phyloP scores from a whole-genome alignment of 1,140 invertebrate species.

The Bombus soroeensis region DNA sequence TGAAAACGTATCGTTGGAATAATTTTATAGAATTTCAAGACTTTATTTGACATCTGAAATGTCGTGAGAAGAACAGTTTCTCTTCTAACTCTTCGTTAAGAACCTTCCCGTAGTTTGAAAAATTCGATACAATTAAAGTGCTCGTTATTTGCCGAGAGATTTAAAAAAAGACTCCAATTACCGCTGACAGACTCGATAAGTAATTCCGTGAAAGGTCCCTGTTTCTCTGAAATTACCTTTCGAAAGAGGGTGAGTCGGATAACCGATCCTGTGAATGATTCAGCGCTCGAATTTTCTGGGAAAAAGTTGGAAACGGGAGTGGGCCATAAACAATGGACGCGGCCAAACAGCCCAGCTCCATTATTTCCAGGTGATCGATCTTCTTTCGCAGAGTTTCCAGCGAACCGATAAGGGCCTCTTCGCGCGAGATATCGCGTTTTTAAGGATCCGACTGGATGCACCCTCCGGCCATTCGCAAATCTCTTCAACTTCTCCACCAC shows the following conservation, averaged over 20 bases:
- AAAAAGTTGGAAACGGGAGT: background rate
- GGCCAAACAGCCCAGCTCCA: slow-evolving; percentile 15
- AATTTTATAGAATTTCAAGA: background rate
- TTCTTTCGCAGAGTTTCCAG: slow-evolving; percentile 9
- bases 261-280: slow-evolving; percentile 2
- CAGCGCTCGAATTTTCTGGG: background rate
- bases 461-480: background rate
- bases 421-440: slow-evolving; percentile 26
- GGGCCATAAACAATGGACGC: slow-evolving; percentile 43
- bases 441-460: background rate
- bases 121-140: slow-evolving; percentile 17
- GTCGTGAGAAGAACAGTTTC: too few species aligned
- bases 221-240: background rate
- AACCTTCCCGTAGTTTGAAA: background rate
- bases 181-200: slow-evolving; percentile 14
- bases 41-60: background rate
- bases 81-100: too few species aligned
- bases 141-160: slow-evolving; percentile 27
- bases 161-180: slow-evolving; percentile 33
- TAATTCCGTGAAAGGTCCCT: background rate
- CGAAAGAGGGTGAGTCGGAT: background rate
- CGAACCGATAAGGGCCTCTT: slow-evolving; percentile 20
- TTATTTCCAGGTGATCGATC: slow-evolving; percentile 51
- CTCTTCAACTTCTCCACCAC: too few species aligned
- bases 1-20: background rate